phyloP scores from a whole-genome alignment of 2,797 vertebrate genomes.

The Steatocranus sp. region DNA sequence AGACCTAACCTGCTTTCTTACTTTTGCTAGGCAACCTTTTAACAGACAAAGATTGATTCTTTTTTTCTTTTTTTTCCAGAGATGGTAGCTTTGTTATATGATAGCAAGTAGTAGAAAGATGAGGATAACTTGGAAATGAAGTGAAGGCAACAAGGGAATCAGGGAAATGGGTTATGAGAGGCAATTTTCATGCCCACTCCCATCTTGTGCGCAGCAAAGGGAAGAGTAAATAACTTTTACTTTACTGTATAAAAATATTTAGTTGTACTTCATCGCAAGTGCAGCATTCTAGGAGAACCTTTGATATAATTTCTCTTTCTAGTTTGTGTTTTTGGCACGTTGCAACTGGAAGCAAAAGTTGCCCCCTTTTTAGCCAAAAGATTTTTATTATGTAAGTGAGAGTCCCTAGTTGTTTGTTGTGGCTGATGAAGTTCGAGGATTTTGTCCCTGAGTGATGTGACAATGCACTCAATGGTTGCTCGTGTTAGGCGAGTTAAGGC shows the following conservation, averaged over 20 bases:
- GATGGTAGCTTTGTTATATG: conserved; percentile 30
- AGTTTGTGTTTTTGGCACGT: neutral
- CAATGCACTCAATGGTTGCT: neutral
- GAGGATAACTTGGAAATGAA: conserved; percentile 56
- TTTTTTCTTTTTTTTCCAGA: neutral
- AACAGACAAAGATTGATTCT: conserved; percentile 53
- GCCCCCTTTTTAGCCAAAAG: conserved; percentile 8
- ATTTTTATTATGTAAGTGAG: conserved; percentile 17
- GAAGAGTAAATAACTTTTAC: conserved; percentile 38
- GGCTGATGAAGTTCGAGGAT: neutral
- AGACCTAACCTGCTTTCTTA: conserved; percentile 58
- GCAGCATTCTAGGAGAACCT: neutral
- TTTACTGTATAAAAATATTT: conserved; percentile 37
- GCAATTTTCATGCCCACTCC: conserved; percentile 38
- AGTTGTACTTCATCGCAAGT: conserved; percentile 6
- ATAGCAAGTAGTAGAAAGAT: conserved; percentile 19
- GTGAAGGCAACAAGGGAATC: conserved; percentile 50
- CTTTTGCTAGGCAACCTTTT: conserved; percentile 55
- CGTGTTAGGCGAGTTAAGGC: neutral
- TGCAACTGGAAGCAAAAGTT: neutral
- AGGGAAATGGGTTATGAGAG: conserved; percentile 50
- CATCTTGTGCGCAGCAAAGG: neutral
- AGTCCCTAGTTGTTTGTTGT: conserved; percentile 24
- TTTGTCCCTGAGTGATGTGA: conserved; percentile 4
- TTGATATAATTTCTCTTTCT: neutral